Conservation (phyloP, 2,113 vertebrate species). For the Mormyrus lacerda region DNA sequence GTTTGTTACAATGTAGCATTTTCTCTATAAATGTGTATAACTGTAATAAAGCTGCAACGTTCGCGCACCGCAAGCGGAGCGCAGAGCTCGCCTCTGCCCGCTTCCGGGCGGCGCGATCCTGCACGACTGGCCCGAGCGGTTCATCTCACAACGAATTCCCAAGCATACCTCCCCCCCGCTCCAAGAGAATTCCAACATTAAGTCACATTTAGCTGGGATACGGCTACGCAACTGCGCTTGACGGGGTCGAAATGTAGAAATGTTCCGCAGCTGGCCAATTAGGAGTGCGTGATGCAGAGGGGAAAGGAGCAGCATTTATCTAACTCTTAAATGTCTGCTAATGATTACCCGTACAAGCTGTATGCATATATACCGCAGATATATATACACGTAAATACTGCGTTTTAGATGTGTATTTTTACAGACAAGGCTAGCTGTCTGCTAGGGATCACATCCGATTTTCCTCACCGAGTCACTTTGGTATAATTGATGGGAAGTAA, state of each 20-base stretch:
- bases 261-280: conserved; percentile 4
- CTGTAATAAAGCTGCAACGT: conserved; percentile 57
- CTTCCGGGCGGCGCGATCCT: conserved; percentile 34
- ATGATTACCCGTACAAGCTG: conserved; percentile 57
- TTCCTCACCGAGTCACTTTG: too few relatives aligned
- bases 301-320: background rate
- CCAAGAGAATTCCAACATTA: conserved; percentile 73
- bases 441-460: background rate
- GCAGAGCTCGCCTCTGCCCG: conserved; percentile 41
- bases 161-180: conserved; percentile 68
- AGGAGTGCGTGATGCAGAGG: background rate
- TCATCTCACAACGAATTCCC: conserved; percentile 67
- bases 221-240: conserved; percentile 47
- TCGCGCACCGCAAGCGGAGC: conserved; percentile 56
- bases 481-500: background rate
- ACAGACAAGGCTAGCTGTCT: conserved; percentile 51
- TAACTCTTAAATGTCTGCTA: conserved; percentile 33
- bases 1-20: conserved; percentile 91
- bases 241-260: conserved; percentile 7
- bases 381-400: conserved; percentile 32
- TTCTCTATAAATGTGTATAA: conserved; percentile 81
- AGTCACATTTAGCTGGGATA: conserved; percentile 65
- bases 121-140: conserved; percentile 40
- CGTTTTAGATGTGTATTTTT: conserved; percentile 34
- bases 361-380: conserved; percentile 27